Conservation (phyloP, 2,113 vertebrate species). For the Phalacrocorax carbo region DNA sequence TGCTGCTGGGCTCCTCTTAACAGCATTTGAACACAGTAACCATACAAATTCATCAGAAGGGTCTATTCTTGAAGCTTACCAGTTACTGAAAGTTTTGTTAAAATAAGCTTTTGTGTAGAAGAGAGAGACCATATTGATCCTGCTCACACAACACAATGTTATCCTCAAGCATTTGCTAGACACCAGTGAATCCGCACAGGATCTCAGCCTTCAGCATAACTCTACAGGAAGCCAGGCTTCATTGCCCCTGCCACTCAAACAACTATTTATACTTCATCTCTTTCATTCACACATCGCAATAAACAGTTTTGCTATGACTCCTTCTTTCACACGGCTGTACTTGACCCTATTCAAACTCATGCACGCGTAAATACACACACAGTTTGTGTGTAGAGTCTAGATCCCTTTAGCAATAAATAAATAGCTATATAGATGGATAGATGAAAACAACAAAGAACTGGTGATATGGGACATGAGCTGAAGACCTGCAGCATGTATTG, state of each 20-base stretch:
- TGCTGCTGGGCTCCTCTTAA: background rate
- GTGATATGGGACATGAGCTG: background rate
- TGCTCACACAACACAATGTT: background rate
- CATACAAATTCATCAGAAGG: background rate
- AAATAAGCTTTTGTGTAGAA: constrained; percentile 18
- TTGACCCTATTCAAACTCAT: background rate
- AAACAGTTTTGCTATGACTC: constrained; percentile 35
- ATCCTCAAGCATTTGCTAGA: background rate
- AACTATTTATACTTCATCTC: constrained; percentile 35
- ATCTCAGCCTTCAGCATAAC: background rate
- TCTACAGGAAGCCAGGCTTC: constrained; percentile 44
- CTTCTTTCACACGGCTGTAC: constrained; percentile 36
- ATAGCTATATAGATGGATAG: background rate
- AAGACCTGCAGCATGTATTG: background rate
- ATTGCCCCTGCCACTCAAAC: constrained; percentile 57
- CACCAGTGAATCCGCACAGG: background rate
- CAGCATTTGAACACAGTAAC: background rate
- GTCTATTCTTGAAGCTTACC: background rate
- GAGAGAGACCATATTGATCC: background rate
- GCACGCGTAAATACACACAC: background rate
- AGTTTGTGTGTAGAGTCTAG: background rate
- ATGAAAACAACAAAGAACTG: background rate
- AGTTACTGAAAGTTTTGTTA: background rate
- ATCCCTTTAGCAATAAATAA: constrained; percentile 17
- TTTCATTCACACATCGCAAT: constrained; percentile 1